Conservation (phyloP, 2,888 invertebrate species). For the Netelia melanura region DNA sequence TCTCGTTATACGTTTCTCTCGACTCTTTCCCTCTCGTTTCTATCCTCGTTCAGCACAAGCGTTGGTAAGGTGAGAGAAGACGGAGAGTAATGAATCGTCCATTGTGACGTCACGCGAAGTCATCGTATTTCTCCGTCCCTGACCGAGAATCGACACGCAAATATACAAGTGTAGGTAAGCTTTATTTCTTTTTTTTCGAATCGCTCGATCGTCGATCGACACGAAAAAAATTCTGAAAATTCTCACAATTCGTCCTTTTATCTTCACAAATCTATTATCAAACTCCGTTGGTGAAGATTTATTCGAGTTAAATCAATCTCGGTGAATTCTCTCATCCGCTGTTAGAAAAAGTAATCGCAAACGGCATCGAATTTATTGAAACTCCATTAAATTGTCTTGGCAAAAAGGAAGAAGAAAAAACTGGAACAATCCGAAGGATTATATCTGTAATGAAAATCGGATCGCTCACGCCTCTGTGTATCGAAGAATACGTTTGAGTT, state of each 20-base stretch:
- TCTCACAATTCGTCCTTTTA: background rate
- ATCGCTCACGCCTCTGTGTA: constrained; percentile 34
- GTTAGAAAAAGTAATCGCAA: background rate
- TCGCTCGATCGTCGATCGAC: constrained; percentile 24
- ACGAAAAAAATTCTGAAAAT: background rate
- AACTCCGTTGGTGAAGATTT: background rate
- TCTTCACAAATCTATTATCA: no score
- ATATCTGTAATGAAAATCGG: constrained; percentile 78
- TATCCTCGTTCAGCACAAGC: constrained; percentile 52
- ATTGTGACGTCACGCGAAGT: constrained; percentile 71
- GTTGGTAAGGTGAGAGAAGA: constrained; percentile 41
- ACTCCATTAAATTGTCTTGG: constrained; percentile 68
- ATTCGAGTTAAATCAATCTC: background rate
- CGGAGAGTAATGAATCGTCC: constrained; percentile 73
- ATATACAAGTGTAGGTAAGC: background rate
- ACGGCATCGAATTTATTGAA: constrained; percentile 64
- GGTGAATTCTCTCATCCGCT: background rate
- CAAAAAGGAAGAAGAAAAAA: background rate
- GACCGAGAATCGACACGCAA: constrained; percentile 23
- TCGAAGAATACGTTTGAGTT: constrained; percentile 65
- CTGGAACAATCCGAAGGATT: constrained; percentile 57
- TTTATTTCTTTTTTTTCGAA: constrained; percentile 32
- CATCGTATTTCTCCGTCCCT: background rate
- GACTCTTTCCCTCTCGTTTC: constrained; percentile 52
- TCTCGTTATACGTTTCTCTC: constrained; percentile 63